phyloP scores from a whole-genome alignment of 2,888 invertebrate genomes.

The Ischnura elegans region DNA sequence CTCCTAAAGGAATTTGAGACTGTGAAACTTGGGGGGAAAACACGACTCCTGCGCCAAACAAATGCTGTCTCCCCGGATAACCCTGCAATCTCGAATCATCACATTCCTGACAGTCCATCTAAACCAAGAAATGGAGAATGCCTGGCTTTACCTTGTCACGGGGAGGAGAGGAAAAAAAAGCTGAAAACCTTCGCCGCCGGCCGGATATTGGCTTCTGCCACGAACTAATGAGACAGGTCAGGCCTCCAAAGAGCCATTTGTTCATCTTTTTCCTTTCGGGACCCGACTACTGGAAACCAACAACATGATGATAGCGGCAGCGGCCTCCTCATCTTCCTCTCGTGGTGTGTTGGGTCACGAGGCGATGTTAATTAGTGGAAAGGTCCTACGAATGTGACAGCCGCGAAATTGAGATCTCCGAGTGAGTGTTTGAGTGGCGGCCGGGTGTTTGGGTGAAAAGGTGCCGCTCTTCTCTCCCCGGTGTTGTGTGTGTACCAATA shows the following conservation, averaged over 20 bases:
- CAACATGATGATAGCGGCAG: not conserved
- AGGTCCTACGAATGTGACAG: conserved; percentile 42
- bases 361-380: conserved; percentile 50
- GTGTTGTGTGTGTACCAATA: not conserved
- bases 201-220: conserved; percentile 53
- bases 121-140: not conserved
- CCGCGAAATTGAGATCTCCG: conserved; percentile 50
- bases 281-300: conserved; percentile 28
- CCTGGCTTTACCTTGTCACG: not conserved
- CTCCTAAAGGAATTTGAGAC: not conserved
- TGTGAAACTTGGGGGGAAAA: not conserved
- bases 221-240: conserved; percentile 54
- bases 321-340: not conserved
- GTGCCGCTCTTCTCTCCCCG: not conserved
- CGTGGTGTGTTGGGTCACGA: not conserved
- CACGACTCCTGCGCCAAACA: conserved; percentile 30
- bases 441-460: not conserved
- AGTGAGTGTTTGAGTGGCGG: not conserved
- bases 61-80: conserved; percentile 39
- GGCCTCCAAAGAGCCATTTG: not conserved
- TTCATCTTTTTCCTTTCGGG: not conserved
- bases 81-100: conserved; percentile 39
- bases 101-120: conserved; percentile 23
- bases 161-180: not conserved
- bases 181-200: not conserved